Conservation (phyloP, 2,113 vertebrate species). For the Pachycephala philippinensis region DNA sequence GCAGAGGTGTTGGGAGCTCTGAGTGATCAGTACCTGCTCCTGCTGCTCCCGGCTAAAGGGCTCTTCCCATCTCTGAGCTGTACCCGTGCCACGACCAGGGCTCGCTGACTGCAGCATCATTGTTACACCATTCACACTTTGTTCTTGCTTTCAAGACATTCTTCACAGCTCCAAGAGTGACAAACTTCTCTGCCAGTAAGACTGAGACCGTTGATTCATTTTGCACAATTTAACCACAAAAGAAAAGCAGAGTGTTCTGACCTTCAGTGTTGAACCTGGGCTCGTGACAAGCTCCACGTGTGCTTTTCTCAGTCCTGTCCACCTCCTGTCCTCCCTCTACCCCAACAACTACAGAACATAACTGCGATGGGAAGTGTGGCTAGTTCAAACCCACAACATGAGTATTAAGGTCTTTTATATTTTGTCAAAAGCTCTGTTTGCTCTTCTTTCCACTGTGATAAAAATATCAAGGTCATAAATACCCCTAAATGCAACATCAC, state of each 20-base stretch:
- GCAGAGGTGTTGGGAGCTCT: background rate
- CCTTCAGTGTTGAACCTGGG: background rate
- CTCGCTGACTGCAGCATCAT: background rate
- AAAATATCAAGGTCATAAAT: background rate
- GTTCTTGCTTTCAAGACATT: background rate
- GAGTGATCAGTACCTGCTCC: fast-evolving
- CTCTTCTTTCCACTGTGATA: background rate
- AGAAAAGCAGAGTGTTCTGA: background rate
- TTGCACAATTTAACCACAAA: background rate
- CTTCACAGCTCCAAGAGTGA: background rate
- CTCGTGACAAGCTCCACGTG: background rate
- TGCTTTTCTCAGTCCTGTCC: background rate
- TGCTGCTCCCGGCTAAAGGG: background rate
- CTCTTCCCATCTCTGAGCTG: background rate
- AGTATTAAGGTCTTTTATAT: background rate
- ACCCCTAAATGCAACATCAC: background rate
- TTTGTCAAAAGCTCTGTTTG: background rate
- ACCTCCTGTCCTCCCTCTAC: background rate
- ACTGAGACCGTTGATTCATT: background rate
- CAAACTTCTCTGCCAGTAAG: background rate
- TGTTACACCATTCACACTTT: background rate
- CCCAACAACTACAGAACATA: background rate
- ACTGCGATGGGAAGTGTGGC: background rate
- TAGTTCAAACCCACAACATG: background rate
- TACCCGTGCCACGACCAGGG: fast-evolving